Evolutionary conservation across 2,888 invertebrate genomes (phyloP).

Genomic region (Marronus borbonicus): DNA sequence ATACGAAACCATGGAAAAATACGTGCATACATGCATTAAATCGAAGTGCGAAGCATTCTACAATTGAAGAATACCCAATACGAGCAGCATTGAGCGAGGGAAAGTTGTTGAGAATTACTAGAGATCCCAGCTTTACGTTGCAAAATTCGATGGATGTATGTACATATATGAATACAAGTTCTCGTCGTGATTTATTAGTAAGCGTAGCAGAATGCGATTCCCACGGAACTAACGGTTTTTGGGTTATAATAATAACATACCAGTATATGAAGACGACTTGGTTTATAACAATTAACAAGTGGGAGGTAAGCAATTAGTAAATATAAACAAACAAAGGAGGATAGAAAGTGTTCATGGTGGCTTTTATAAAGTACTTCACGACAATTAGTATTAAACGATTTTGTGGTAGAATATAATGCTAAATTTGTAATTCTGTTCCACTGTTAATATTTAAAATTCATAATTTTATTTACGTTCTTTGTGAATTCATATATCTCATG

Average conservation of each 20-base stretch:
- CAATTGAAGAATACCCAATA: slow-evolving; percentile 27
- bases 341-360: not conserved
- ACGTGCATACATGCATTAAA: slow-evolving; percentile 1
- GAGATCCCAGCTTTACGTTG: slow-evolving; percentile 5
- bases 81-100: slow-evolving; percentile 7
- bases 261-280: not conserved
- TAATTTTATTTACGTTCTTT: too few species aligned
- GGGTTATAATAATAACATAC: slow-evolving; percentile 6
- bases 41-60: slow-evolving; percentile 1
- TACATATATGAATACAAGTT: not conserved
- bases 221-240: slow-evolving; percentile 29
- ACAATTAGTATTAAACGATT: too few species aligned
- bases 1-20: not conserved
- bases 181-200: not conserved
- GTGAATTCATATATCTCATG: too few species aligned
- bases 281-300: slow-evolving; percentile 5
- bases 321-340: not conserved
- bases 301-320: not conserved
- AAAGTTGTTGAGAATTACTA: slow-evolving; percentile 28
- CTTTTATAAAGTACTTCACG: too few species aligned
- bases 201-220: not conserved
- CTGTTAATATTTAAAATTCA: too few species aligned
- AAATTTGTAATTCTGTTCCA: too few species aligned
- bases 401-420: too few species aligned
- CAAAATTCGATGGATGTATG: slow-evolving; percentile 10